These are phyloP conservation scores for Cerastis rubricosa DNA, from an alignment of 2,888 invertebrate genomes.

Conservation along the genomic window DNA sequence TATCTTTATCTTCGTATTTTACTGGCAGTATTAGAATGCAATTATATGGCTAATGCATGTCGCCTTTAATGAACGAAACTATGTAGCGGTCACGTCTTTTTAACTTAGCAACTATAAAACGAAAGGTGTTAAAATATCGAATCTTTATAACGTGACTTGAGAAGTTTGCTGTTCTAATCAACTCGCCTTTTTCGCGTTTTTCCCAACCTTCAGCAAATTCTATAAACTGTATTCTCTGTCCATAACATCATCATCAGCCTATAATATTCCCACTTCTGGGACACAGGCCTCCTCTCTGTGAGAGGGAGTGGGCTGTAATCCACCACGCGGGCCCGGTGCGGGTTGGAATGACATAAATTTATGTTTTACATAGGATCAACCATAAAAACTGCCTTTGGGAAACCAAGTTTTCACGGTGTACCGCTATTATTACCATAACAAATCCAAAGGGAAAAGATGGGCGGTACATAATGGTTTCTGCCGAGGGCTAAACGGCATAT, in stretches of 20 bases:
- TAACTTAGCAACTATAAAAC: background rate
- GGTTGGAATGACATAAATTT: background rate
- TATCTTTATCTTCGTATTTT: constrained; percentile 44
- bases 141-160: constrained; percentile 9
- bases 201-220: background rate
- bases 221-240: background rate
- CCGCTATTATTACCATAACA: constrained; percentile 4
- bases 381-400: background rate
- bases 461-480: constrained; percentile 25
- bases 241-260: too few relatives aligned
- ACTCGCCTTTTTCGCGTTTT: background rate
- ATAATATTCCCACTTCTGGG: too few relatives aligned
- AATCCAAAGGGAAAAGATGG: constrained; percentile 30
- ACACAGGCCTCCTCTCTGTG: too few relatives aligned
- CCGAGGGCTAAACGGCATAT: constrained; percentile 22
- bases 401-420: constrained; percentile 5
- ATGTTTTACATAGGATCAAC: background rate
- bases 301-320: too few relatives aligned
- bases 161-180: constrained; percentile 3
- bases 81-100: constrained; percentile 46
- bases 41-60: constrained; percentile 22
- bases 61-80: constrained; percentile 30
- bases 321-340: too few relatives aligned
- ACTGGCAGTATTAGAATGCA: constrained; percentile 33
- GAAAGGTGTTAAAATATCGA: constrained; percentile 14